Evolutionary conservation across 2,797 vertebrate genomes (phyloP), one percentile per base, ranked within the genome.

Genomic region (Malurus leucopterus): DNA sequence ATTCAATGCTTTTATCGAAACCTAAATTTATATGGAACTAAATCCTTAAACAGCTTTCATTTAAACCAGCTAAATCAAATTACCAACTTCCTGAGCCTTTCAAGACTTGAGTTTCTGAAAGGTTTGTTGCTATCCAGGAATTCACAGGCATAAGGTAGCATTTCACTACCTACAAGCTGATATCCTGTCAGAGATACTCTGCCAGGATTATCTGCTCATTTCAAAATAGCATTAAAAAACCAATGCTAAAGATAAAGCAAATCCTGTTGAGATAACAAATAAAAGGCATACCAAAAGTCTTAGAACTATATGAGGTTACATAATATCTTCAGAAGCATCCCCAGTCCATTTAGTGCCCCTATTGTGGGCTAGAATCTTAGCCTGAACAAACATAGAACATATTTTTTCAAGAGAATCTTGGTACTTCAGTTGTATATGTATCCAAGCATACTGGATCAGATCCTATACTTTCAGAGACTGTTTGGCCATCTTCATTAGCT

Each of bases 291-390:
- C 11, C 9, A 76, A 68, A 67, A 53, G 8, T 34, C n/a, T 73
- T 54, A 69, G n/a, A 58, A 73, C 3, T 7, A 30, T 8, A 14
- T 2, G 22, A 61, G 11, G 6, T 41, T 49, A 32, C 0, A 0
- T 14, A 44, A 15, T 75, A 47, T 19, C 71, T 78, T 64, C 38
- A 90, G 65, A 71, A 68, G 20, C 4, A 53, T 11, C 6, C 2
- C 5, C 17, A 20, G 6, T 44, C 21, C 67, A 34, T 61, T 8
- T 12, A 73, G 54, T 22, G 34, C 7, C 0, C 5, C 8, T 54
- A 0, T 30, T 1, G 0, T 26, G 20, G 18, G 6, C 15, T 61
- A 65, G 30, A 63, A 65, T 24, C 6, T 57, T 54, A 50, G 17
- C 13, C 14, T 65, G 49, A 82, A 12, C 18, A 63, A 58, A 79